Conservation (phyloP, 2,113 vertebrate genomes). For the Oceanodroma tethys region DNA sequence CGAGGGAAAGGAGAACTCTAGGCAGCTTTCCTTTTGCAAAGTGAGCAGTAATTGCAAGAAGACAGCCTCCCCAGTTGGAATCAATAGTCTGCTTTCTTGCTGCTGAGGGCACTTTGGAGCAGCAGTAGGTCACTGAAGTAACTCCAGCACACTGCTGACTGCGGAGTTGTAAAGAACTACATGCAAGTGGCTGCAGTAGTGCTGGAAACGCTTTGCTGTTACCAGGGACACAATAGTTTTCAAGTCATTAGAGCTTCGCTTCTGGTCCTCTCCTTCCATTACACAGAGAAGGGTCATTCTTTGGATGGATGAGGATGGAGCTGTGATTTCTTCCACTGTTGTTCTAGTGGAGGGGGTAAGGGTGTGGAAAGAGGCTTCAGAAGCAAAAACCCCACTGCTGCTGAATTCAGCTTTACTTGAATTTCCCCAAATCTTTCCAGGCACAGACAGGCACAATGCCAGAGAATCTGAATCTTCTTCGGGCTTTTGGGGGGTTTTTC, state of each 20-base stretch:
- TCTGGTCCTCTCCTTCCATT: slow-evolving; percentile 39
- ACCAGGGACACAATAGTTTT: slow-evolving; percentile 75
- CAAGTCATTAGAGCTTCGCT: slow-evolving; percentile 60
- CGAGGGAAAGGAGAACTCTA: slow-evolving; percentile 36
- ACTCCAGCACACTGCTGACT: slow-evolving; percentile 72
- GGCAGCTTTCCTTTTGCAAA: slow-evolving; percentile 55
- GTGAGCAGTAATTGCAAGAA: slow-evolving; percentile 74
- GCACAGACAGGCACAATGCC: slow-evolving; percentile 69
- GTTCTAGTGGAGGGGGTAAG: background rate
- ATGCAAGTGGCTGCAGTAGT: slow-evolving; percentile 72
- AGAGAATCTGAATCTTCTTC: slow-evolving; percentile 58
- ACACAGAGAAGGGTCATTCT: slow-evolving; percentile 39
- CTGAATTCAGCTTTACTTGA: background rate
- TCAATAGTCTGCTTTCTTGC: slow-evolving; percentile 66
- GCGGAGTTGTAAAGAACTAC: slow-evolving; percentile 80
- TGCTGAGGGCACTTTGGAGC: slow-evolving; percentile 64
- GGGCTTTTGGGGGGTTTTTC: slow-evolving; percentile 58
- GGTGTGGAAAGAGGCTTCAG: background rate
- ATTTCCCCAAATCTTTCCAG: slow-evolving; percentile 15
- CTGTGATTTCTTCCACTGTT: slow-evolving; percentile 39
- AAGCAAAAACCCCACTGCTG: background rate
- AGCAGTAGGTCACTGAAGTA: slow-evolving; percentile 71
- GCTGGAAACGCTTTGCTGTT: slow-evolving; percentile 58
- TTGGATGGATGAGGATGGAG: slow-evolving; percentile 60
- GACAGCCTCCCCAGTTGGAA: slow-evolving; percentile 67